phyloP scores from a whole-genome alignment of 2,888 invertebrate species.

The Ophion ellenae region DNA sequence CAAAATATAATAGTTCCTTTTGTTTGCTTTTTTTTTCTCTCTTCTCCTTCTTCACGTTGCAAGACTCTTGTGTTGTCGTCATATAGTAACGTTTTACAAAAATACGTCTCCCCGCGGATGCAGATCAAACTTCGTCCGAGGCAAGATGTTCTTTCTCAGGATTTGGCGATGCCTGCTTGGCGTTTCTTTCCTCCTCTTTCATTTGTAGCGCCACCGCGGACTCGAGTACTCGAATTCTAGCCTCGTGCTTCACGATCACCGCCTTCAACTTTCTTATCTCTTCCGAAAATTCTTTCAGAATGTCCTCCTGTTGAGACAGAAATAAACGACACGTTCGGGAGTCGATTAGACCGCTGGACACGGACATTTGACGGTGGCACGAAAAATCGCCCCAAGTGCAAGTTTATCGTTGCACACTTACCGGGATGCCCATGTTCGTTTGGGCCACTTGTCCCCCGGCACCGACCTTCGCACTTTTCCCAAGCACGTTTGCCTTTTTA shows the following conservation, averaged over 20 bases:
- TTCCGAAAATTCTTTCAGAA: conserved; percentile 93
- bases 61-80: conserved; percentile 55
- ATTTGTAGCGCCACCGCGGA: conserved; percentile 85
- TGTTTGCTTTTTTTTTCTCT: conserved; percentile 73
- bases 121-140: conserved; percentile 81
- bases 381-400: neutral
- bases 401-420: conserved; percentile 64
- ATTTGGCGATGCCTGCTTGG: conserved; percentile 78
- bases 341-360: neutral
- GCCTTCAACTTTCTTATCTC: conserved; percentile 96
- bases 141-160: conserved; percentile 79
- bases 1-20: conserved; percentile 82
- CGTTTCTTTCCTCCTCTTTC: conserved; percentile 82
- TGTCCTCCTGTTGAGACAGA: conserved; percentile 86
- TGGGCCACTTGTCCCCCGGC: conserved; percentile 70
- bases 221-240: conserved; percentile 91
- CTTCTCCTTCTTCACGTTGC: conserved; percentile 65
- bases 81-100: conserved; percentile 72
- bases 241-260: conserved; percentile 97
- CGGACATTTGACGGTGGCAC: neutral
- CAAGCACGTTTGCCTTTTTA: conserved; percentile 93
- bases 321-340: neutral
- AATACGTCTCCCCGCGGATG: conserved; percentile 61
- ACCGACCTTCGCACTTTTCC: conserved; percentile 86
- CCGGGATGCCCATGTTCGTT: conserved; percentile 72